Base-by-base conservation (phyloP, 1,140 invertebrate genomes). In the Drosophila carrolli region DNA sequence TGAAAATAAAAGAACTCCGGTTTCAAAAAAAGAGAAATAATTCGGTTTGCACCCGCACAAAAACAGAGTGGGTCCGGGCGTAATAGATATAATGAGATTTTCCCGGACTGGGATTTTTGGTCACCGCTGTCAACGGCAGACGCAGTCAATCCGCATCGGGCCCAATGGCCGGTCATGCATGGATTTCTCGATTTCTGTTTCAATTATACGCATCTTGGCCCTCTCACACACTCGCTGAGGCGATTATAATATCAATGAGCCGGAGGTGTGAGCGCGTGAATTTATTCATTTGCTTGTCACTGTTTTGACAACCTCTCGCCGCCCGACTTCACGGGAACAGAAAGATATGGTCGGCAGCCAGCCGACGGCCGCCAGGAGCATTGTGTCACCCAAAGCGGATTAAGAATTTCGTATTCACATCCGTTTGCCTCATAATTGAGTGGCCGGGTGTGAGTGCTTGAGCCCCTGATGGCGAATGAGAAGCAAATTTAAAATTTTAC, bases 401-500 rank as follows among this genome's bases (percentile, higher is more conserved):
- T 92, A 92, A 82, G 85, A 88, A 91, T 92, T 91, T 91, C 82
- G 79, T 80, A 90, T 84, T 85, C 82, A 76, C 68, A 88, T 84
- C 81, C 75, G 84, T 84, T 91, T 88, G 82, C 83, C 82, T 78
- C 82, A 88, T 86, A 85, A 88, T 82, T 85, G 83, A 85, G 86
- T 86, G 62, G 58, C 73, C 51, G 44, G 60, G 66, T 48, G 55
- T 65, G 57, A 55, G 74, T 85, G 50, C 37, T 41, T 74, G 79
- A 70, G 79, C 75, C 72, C 65, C 74, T 79, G 68, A 78, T 67
- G 59, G 75, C 76, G 88, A 91, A 90, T 91, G 88, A 83, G 82
- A 91, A 91, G 77, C 81, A 92, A 92, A 91, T 92, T 92, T 92
- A 92, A 92, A 92, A 92, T 92, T 92, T 92, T 88, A 91, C 91